These are phyloP conservation scores for Calephelis virginiensis DNA, from an alignment of 1,140 invertebrate genomes.

Conservation along the genomic window DNA sequence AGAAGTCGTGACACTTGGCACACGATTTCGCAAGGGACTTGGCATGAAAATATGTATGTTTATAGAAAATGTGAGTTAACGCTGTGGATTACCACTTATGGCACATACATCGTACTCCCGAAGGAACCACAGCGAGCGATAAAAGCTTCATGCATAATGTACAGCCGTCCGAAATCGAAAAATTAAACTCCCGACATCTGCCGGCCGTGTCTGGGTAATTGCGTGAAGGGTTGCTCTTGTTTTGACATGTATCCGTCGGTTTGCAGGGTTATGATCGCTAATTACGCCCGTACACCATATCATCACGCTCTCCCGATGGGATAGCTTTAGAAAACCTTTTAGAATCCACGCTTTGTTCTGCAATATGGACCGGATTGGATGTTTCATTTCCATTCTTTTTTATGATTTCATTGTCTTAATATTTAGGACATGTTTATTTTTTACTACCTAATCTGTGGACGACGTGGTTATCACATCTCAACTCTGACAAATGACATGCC, in stretches of 20 bases:
- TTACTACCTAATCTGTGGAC: no score
- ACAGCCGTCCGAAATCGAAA: slow-evolving; percentile 72
- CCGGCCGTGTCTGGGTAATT: slow-evolving; percentile 57
- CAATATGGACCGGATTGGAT: neutral
- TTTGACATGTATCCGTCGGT: slow-evolving; percentile 57
- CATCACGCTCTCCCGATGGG: slow-evolving; percentile 39
- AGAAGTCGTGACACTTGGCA: no score
- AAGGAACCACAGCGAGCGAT: slow-evolving; percentile 71
- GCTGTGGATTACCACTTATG: slow-evolving; percentile 33
- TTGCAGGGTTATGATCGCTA: slow-evolving; percentile 57
- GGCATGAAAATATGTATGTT: neutral
- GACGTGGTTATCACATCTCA: no score
- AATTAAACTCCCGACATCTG: slow-evolving; percentile 73
- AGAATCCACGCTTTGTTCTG: slow-evolving; percentile 15
- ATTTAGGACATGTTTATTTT: no score
- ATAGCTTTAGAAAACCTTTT: slow-evolving; percentile 37
- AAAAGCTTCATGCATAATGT: slow-evolving; percentile 74
- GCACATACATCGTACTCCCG: slow-evolving; percentile 46
- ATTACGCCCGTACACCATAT: slow-evolving; percentile 44
- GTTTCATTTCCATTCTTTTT: no score
- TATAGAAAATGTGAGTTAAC: slow-evolving; percentile 1
- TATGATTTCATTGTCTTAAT: no score
- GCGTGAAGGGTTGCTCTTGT: slow-evolving; percentile 58
- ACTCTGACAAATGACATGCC: no score
- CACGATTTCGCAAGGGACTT: no score